Evolutionary conservation across 2,113 vertebrate genomes (phyloP).

Genomic region (Puma concolor): DNA sequence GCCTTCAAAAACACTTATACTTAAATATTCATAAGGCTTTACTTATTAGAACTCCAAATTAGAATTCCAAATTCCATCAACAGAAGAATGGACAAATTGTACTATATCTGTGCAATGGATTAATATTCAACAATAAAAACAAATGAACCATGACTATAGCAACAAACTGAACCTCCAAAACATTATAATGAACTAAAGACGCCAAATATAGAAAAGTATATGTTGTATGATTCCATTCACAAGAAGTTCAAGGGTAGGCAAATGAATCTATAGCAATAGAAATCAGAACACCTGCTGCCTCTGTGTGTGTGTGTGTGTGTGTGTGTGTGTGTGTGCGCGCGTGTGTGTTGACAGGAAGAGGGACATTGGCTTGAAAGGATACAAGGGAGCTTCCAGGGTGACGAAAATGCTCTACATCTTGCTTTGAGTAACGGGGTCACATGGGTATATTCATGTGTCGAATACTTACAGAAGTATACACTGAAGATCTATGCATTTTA

Average conservation of each 20-base stretch:
- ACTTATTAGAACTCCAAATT: background rate
- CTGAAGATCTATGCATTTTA: background rate
- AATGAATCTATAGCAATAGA: background rate
- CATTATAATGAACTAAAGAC: background rate
- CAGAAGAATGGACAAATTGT: background rate
- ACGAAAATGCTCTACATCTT: background rate
- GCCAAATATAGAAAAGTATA: background rate
- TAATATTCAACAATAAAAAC: background rate
- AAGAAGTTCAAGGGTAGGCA: background rate
- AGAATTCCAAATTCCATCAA: background rate
- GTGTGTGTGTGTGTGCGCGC: background rate
- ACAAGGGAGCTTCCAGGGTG: background rate
- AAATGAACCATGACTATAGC: background rate
- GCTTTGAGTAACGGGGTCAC: background rate
- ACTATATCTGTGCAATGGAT: background rate
- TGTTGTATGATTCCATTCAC: background rate
- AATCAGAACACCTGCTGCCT: background rate
- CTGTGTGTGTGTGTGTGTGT: background rate
- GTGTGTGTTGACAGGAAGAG: background rate
- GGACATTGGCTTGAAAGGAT: background rate
- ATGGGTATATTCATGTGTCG: background rate
- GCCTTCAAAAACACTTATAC: background rate
- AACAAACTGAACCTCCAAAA: background rate
- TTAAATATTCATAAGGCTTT: background rate
- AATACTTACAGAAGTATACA: background rate